phyloP scores from a whole-genome alignment of 2,888 invertebrate species.

The Leptarthrus brevirostris region DNA sequence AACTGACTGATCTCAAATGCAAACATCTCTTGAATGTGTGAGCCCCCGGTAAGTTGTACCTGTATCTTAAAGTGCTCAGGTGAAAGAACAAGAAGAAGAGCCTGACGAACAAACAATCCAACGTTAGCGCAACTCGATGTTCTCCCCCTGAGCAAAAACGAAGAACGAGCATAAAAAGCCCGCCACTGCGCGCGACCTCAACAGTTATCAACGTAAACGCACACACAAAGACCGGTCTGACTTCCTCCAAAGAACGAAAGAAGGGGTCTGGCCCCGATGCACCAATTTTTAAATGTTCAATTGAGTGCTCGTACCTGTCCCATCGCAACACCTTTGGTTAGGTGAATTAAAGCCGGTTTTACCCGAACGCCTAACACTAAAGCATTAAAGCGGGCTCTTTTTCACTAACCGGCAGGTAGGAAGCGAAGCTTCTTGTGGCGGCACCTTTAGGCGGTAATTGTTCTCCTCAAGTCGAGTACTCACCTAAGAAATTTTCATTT shows the following conservation, averaged over 20 bases:
- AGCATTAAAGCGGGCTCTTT: not conserved
- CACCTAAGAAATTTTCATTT: not conserved
- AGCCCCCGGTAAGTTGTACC: not conserved
- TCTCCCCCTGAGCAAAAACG: slow-evolving; percentile 10
- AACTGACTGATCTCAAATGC: slow-evolving; percentile 24
- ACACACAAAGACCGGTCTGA: not conserved
- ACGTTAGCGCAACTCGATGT: not conserved
- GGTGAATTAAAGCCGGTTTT: slow-evolving; percentile 9
- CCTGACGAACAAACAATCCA: not conserved
- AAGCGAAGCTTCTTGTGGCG: slow-evolving; percentile 7
- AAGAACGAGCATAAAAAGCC: not conserved
- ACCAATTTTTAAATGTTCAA: not conserved
- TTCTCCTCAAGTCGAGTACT: not conserved
- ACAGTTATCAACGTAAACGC: not conserved
- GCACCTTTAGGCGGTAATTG: slow-evolving; percentile 34
- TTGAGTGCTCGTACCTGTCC: slow-evolving; percentile 18
- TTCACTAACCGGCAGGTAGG: not conserved
- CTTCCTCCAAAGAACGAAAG: not conserved
- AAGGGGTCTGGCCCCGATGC: not conserved
- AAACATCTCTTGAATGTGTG: slow-evolving; percentile 15
- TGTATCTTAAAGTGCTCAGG: slow-evolving; percentile 3
- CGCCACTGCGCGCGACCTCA: not conserved
- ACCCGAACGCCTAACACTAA: slow-evolving; percentile 14
- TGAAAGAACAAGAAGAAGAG: slow-evolving; percentile 20
- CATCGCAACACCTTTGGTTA: slow-evolving; percentile 2